Conservation (phyloP, 1,140 invertebrate species). For the Nasonia longicornis region DNA sequence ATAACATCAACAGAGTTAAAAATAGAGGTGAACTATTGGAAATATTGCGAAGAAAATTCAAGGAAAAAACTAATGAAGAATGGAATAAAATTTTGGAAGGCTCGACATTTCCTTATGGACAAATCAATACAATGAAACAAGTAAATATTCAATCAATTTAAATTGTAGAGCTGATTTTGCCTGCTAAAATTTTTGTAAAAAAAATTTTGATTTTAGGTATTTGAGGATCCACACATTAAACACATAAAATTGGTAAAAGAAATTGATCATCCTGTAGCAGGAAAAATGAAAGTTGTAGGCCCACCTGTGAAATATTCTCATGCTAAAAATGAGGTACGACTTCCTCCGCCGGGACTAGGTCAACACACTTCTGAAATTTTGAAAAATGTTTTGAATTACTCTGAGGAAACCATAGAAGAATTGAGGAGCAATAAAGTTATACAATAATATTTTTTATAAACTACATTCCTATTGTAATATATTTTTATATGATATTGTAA, state of each 20-base stretch:
- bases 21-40: conserved; percentile 79
- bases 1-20: conserved; percentile 81
- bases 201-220: conserved; percentile 72
- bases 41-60: conserved; percentile 75
- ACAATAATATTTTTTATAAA: conserved; percentile 59
- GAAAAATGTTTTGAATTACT: conserved; percentile 77
- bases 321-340: conserved; percentile 76
- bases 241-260: conserved; percentile 82
- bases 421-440: conserved; percentile 72
- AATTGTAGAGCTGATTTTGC: neutral
- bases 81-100: conserved; percentile 83
- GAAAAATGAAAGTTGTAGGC: conserved; percentile 83
- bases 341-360: conserved; percentile 86
- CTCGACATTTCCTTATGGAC: conserved; percentile 87
- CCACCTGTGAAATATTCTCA: conserved; percentile 87
- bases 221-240: conserved; percentile 87
- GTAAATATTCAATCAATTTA: conserved; percentile 53
- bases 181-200: neutral
- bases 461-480: conserved; percentile 22
- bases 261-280: conserved; percentile 78
- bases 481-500: conserved; percentile 16
- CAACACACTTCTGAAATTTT: conserved; percentile 89
- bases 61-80: conserved; percentile 77
- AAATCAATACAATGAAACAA: conserved; percentile 87
- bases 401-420: conserved; percentile 72